Evolutionary conservation across 2,888 invertebrate species (phyloP), one percentile per base, ranked within the genome.

Genomic region (Dichetophora obliterata): DNA sequence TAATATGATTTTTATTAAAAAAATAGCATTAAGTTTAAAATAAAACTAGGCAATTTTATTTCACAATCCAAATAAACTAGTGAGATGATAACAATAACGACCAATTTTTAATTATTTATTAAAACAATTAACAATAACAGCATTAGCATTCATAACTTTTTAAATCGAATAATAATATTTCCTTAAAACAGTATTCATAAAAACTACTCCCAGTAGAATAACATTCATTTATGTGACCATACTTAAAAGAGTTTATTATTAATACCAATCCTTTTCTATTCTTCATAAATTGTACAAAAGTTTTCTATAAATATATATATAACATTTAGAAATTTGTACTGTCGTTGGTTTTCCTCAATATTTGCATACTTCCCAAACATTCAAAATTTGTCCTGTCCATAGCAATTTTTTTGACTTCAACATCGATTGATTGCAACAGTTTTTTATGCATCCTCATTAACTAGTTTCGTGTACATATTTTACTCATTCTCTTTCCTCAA

Each of bases 371-470:
- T 66, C 66, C 66, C 16, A 8, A 16, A 31, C 24, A 37, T 19
- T 43, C 43, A 43, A 66, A 66, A 22, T 66, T 71, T 43, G 54
- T 54, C 16, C 22, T 24, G 43, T 54, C 71, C 71, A 70, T 22
- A 66, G 43, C 66, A 66, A 66, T 19, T 34, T 66, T 37, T 65
- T 37, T 19, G 69, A 3, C 54, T 70, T 37, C 57, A 37, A 43
- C 34, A 57, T 37, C 71, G 43, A 57, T 59, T 57, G 22, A 50
- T 65, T 50, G 69, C 59, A 72, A 72, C 37, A 59, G 24, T 16
- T 63, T 63, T 50, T 73, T 73, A 34, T 72, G 59, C 63, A 50
- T 63, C 73, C 63, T 50, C 63, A 24, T 63, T 14, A 48, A 37
- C 5, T 57, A 57, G 27, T 71, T 57, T 57, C 43, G 68, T 66